phyloP scores from a whole-genome alignment of 2,888 invertebrate genomes.

The Rugalucina vietnamica region DNA sequence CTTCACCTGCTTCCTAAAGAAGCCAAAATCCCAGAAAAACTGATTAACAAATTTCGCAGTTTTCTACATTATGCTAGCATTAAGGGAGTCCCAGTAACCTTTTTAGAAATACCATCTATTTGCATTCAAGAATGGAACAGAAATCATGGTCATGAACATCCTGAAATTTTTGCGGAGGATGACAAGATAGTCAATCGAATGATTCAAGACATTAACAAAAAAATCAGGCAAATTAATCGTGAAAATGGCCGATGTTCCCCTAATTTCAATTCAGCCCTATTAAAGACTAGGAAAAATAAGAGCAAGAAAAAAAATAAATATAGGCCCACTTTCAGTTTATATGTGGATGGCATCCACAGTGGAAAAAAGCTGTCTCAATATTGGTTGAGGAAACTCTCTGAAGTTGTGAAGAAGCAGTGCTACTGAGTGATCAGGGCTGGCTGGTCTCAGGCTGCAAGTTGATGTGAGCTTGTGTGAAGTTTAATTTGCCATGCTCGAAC shows the following conservation, averaged over 20 bases:
- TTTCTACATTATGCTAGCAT: neutral
- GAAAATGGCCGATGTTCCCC: neutral
- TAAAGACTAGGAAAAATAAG: neutral
- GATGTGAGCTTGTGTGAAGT: neutral
- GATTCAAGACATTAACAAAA: neutral
- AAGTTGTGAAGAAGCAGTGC: neutral
- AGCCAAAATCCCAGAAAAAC: neutral
- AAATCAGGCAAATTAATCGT: neutral
- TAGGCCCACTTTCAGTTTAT: neutral
- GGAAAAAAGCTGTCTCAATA: neutral
- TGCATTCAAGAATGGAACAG: neutral
- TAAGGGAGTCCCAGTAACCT: neutral
- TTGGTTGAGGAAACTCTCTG: neutral
- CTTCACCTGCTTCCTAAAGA: neutral
- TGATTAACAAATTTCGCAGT: neutral
- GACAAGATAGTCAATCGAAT: neutral
- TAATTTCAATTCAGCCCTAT: neutral
- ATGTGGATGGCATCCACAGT: constrained; percentile 1
- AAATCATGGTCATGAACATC: neutral
- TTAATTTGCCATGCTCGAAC: neutral
- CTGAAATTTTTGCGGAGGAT: neutral
- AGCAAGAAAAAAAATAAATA: neutral
- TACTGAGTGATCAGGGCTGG: neutral
- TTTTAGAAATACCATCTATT: neutral
- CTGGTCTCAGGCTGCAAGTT: neutral